A percentile compares a stretch with the other conserved stretches of the same genome.
Conservation (phyloP, 1,140 invertebrate genomes). For the Ooceraea biroi region DNA sequence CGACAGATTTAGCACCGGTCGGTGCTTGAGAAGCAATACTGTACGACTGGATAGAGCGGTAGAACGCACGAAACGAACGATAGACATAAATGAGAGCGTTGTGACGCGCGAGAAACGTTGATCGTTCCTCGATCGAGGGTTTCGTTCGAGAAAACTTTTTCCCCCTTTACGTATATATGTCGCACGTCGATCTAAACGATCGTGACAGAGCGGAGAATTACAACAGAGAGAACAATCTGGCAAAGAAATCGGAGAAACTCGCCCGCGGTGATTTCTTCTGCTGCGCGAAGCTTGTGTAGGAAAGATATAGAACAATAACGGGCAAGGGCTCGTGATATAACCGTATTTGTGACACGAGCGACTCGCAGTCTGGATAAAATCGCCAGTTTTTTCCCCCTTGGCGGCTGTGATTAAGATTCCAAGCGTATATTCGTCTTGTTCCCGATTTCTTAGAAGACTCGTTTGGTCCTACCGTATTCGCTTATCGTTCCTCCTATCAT, state of each 20-base stretch:
- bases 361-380: constrained; percentile 67
- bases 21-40: too few relatives aligned
- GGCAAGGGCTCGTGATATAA: constrained; percentile 66
- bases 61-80: background rate
- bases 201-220: constrained; percentile 50
- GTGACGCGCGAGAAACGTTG: constrained; percentile 14
- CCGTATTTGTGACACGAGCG: constrained; percentile 68
- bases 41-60: background rate
- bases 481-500: constrained; percentile 36
- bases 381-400: constrained; percentile 63
- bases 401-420: constrained; percentile 74
- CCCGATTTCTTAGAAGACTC: constrained; percentile 72
- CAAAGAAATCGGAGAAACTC: constrained; percentile 69
- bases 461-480: constrained; percentile 53
- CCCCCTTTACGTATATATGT: constrained; percentile 14
- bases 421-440: constrained; percentile 63
- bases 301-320: constrained; percentile 68
- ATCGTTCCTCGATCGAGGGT: constrained; percentile 8
- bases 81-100: background rate
- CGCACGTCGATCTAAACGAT: constrained; percentile 46
- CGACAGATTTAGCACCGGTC: background rate
- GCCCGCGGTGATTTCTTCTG: constrained; percentile 58
- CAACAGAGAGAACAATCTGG: constrained; percentile 55
- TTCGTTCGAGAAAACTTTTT: constrained; percentile 17
- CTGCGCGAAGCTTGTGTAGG: background rate